Evolutionary conservation across 2,113 vertebrate genomes (phyloP).

Genomic region (Erythrocercus mccallii): DNA sequence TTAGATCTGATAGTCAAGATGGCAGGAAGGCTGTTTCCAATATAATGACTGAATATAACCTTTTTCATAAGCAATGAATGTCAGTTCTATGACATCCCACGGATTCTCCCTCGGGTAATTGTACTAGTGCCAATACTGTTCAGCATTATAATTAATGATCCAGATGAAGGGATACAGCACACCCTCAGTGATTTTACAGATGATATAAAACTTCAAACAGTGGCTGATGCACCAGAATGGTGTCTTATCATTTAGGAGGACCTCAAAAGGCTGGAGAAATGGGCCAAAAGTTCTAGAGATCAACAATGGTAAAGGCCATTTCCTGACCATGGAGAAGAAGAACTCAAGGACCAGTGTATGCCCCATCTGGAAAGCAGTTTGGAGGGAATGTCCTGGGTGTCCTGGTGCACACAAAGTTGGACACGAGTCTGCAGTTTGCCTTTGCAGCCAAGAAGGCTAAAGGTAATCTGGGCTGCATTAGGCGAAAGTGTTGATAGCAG

Average conservation of each 20-base stretch:
- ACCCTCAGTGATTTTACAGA: neutral
- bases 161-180: neutral
- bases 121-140: neutral
- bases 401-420: neutral
- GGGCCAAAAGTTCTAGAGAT: neutral
- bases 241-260: neutral
- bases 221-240: neutral
- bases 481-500: neutral
- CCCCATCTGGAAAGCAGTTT: neutral
- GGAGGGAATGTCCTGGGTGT: neutral
- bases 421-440: accelerated
- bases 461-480: neutral
- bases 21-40: neutral
- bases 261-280: neutral
- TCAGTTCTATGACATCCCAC: neutral
- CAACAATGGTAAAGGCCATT: neutral
- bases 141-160: neutral
- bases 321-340: neutral
- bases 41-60: neutral
- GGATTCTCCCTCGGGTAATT: neutral
- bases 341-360: neutral
- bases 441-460: neutral
- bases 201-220: neutral
- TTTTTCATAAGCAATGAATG: neutral
- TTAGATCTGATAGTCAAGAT: neutral